These are phyloP conservation scores for Cryptocephalus primarius DNA, from an alignment of 2,888 invertebrate species.

Conservation along the genomic window DNA sequence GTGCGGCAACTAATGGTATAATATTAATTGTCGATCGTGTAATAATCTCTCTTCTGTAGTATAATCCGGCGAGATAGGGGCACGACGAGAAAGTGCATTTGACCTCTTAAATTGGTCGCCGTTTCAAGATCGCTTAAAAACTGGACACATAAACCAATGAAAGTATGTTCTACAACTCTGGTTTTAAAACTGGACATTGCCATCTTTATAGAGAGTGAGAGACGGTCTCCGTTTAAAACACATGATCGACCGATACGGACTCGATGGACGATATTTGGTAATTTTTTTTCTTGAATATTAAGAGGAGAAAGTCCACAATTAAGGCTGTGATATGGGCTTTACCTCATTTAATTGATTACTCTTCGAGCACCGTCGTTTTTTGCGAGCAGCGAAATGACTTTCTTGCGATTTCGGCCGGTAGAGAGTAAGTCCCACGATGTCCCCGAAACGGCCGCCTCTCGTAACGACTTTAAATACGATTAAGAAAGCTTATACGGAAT, in stretches of 20 bases:
- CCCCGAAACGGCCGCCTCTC: too few relatives aligned
- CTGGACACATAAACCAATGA: slow-evolving; percentile 27
- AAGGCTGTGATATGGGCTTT: background rate
- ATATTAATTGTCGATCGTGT: background rate
- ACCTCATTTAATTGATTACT: too few relatives aligned
- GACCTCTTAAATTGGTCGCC: slow-evolving; percentile 26
- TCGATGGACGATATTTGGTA: background rate
- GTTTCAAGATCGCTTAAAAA: slow-evolving; percentile 23
- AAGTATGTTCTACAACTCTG: slow-evolving; percentile 23
- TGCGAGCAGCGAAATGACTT: too few relatives aligned
- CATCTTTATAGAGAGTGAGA: slow-evolving; percentile 9
- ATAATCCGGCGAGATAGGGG: slow-evolving; percentile 1
- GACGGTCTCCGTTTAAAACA: background rate
- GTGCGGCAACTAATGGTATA: background rate
- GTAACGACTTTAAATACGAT: too few relatives aligned
- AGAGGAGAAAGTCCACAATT: slow-evolving; percentile 6
- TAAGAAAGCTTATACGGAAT: too few relatives aligned
- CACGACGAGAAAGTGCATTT: slow-evolving; percentile 23
- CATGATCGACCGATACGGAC: background rate
- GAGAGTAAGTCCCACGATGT: too few relatives aligned
- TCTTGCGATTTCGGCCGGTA: too few relatives aligned
- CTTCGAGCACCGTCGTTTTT: too few relatives aligned
- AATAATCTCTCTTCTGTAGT: background rate
- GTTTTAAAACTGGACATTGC: slow-evolving; percentile 18
- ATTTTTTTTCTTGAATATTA: slow-evolving; percentile 2